Base-by-base conservation (phyloP, 1,140 invertebrate genomes). In the Macrostomum lignano region DNA sequence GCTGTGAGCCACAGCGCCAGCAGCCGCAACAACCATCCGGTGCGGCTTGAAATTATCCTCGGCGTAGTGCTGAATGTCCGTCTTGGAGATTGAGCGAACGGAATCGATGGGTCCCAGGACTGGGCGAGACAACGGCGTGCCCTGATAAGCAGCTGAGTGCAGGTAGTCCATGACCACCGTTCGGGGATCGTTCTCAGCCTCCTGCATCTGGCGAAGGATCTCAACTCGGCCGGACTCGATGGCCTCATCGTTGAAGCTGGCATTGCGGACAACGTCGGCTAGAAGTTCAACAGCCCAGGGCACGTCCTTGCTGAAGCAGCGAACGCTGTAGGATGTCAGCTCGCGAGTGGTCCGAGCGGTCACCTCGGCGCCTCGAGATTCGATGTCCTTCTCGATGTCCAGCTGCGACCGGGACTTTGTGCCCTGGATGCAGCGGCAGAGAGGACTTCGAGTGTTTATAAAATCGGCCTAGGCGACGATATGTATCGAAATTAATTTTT, bases 151-250 rank as follows among this genome's bases (percentile, higher is more conserved):
- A 15, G 71, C 73, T 1, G 81, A 67, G 52, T 98, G 91, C 11
- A 98, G 66, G 55, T 96, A 77, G 62, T 99, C 91, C 52, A 98
- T 98, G 3, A 96, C 82, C 35, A 99, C 86, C 61, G 98, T 91
- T 60, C 98, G 86, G n/a, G 94, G 62, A 54, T 96, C 94, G 38
- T 78, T 88, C 54, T 96, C 88, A 11, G 98, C 81, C 58, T 94
- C 84, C 49, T 58, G 37, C 84, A 96, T 94, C 63, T 98, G 91
- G 36, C 91, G 64, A 2, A 98, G 59, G 51, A 98, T 98, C 2
- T 98, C 88, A 10, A 78, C 74, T 38, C 88, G 66, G 61, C 98
- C 91, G 41, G 81, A 65, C 62, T 94, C 82, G 48, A 98, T 93
- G 62, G 94, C 86, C 33, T 66, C 63, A 42, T 65, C 55, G 32